phyloP scores from a whole-genome alignment of 1,140 invertebrate genomes.

The Dendroctonus ponderosae region DNA sequence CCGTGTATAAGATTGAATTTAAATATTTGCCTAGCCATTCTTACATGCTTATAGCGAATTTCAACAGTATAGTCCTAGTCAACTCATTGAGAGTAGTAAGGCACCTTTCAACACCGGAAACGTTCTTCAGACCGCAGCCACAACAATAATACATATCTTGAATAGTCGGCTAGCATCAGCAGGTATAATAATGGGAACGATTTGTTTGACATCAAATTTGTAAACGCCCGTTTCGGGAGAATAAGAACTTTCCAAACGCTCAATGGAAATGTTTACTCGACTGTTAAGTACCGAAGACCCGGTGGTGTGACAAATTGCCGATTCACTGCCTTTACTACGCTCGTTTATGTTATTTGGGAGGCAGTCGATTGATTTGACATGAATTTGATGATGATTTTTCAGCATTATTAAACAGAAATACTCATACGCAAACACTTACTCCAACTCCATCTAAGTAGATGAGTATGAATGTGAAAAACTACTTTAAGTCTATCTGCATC shows the following conservation, averaged over 20 bases:
- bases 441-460: no score
- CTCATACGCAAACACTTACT: no score
- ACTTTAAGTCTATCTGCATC: no score
- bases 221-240: slow-evolving; percentile 29
- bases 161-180: slow-evolving; percentile 9
- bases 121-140: slow-evolving; percentile 7
- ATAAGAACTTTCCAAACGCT: slow-evolving; percentile 21
- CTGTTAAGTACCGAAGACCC: slow-evolving; percentile 8
- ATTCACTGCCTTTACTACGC: slow-evolving; percentile 13
- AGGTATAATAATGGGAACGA: slow-evolving; percentile 26
- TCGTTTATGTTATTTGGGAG: no score
- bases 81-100: neutral
- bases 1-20: no score
- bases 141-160: neutral
- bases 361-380: no score
- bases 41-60: no score
- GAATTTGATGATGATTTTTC: no score
- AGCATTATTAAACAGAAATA: no score
- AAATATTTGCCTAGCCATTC: no score
- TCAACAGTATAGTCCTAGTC: no score
- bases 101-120: slow-evolving; percentile 30
- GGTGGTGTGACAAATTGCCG: slow-evolving; percentile 23
- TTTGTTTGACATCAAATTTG: slow-evolving; percentile 39
- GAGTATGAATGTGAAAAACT: no score
- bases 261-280: slow-evolving; percentile 33